These are phyloP conservation scores for Prionailurus viverrinus DNA, from an alignment of 2,113 vertebrate genomes.

Conservation along the genomic window DNA sequence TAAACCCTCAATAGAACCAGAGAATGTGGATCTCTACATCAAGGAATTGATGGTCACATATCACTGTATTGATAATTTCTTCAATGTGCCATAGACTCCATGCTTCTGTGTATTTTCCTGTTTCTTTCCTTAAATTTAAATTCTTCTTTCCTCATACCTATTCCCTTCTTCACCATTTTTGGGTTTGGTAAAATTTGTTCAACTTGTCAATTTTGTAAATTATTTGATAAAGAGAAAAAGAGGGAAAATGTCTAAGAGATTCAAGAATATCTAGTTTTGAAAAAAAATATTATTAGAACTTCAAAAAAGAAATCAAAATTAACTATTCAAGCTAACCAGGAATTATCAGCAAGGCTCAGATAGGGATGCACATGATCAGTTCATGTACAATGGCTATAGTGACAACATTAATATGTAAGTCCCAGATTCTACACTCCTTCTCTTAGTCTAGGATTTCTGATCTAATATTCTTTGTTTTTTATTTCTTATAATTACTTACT, in stretches of 20 bases:
- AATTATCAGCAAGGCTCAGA: neutral
- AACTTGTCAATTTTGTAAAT: neutral
- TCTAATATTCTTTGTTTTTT: neutral
- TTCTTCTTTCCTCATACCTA: neutral
- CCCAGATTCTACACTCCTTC: neutral
- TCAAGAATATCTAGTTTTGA: neutral
- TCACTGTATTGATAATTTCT: neutral
- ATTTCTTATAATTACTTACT: neutral
- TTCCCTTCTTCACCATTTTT: neutral
- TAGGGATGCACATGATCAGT: neutral
- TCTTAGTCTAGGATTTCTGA: neutral
- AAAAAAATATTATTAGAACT: neutral
- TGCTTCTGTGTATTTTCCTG: neutral
- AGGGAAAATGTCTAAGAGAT: neutral
- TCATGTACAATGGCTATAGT: neutral
- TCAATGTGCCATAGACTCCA: too few relatives aligned
- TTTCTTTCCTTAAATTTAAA: neutral
- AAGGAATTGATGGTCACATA: neutral
- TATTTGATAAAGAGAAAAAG: neutral
- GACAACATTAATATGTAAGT: neutral
- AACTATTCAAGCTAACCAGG: neutral
- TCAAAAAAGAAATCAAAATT: neutral
- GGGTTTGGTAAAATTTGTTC: neutral
- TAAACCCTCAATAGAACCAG: neutral
- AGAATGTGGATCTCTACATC: neutral